Evolutionary conservation across 2,113 vertebrate genomes (phyloP).

Genomic region (Fulmarus glacialis): DNA sequence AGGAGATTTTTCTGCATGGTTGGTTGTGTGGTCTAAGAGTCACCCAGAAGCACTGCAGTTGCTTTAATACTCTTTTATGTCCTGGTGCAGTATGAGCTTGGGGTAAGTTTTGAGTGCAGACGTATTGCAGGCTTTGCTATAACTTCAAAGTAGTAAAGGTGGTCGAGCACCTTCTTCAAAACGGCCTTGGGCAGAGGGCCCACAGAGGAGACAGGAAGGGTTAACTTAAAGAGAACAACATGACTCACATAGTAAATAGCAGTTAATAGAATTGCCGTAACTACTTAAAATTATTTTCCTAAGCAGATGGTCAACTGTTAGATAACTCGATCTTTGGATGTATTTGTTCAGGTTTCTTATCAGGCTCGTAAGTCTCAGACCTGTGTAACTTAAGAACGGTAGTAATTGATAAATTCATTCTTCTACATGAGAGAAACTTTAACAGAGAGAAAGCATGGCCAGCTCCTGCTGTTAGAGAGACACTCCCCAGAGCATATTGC

Average conservation of each 20-base stretch:
- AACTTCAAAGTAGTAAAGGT: not conserved
- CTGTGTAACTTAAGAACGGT: not conserved
- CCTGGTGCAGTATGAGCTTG: not conserved
- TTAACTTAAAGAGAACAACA: constrained; percentile 6
- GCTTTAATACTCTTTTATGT: not conserved
- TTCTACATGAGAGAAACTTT: not conserved
- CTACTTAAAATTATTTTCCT: constrained; percentile 49
- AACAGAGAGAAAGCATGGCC: not conserved
- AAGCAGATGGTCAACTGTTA: constrained; percentile 56
- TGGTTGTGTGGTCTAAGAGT: accelerated
- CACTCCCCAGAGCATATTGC: not conserved
- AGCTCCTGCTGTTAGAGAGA: not conserved
- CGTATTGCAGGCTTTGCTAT: not conserved
- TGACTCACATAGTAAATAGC: constrained; percentile 49
- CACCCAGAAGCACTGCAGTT: accelerated
- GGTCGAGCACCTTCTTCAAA: not conserved
- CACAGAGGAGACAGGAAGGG: not conserved
- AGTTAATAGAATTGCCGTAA: constrained; percentile 29
- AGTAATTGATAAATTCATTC: not conserved
- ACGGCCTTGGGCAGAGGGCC: not conserved
- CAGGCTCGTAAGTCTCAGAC: not conserved
- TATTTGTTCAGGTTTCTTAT: constrained; percentile 34
- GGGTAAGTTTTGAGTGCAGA: not conserved
- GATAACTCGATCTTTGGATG: constrained; percentile 11
- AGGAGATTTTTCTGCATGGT: not conserved